Evolutionary conservation across 2,113 vertebrate species (phyloP), one percentile per base, ranked within the genome.

Genomic region (Colossoma macropomum): DNA sequence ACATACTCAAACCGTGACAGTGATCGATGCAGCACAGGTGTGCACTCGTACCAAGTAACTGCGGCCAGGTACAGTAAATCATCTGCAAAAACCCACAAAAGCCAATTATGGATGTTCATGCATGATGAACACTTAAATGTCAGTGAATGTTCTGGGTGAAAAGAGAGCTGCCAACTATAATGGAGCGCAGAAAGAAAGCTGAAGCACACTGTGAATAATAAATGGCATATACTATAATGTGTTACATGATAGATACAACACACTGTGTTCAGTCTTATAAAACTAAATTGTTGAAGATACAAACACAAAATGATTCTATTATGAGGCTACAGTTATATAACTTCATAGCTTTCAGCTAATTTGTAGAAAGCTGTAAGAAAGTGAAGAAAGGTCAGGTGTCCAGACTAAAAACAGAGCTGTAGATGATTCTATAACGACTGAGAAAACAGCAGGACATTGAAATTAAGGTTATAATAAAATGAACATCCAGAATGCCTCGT

Each of bases 21-120:
- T 83, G 84, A 82, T 12, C 16, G 30, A 70, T 83, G 85, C 76
- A 77, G 45, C 79, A 66, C 85, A 84, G 85, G 72, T 84, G 81
- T 75, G 32, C 3, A 34, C 41, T 30, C 63, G 28, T 6, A 17
- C 72, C 59, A 32, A 84, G 59, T 80, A 59, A 66, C 77, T 45
- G 3, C 0, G 41, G 48, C 56, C 81, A 84, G 60, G 85, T 81
- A 84, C 85, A 73, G 79, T 86, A 81, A 80, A 80, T 86, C 81
- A 84, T 71, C 75, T 65, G 54, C 38, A 75, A 56, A 77, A 66
- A 76, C 38, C 54, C 27, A 32, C 68, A 28, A 84, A 82, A 86
- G 70, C 32, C 77, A 86, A 80, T 81, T 77, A 86, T 84, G 83
- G 85, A 66, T 77, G 77, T 69, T 81, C 82, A 83, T 56, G 60